Percentiles rank a stretch among this genome's conserved stretches.
These are phyloP conservation scores for Suncus etruscus DNA, from an alignment of 2,113 vertebrate species.

Conservation along the genomic window DNA sequence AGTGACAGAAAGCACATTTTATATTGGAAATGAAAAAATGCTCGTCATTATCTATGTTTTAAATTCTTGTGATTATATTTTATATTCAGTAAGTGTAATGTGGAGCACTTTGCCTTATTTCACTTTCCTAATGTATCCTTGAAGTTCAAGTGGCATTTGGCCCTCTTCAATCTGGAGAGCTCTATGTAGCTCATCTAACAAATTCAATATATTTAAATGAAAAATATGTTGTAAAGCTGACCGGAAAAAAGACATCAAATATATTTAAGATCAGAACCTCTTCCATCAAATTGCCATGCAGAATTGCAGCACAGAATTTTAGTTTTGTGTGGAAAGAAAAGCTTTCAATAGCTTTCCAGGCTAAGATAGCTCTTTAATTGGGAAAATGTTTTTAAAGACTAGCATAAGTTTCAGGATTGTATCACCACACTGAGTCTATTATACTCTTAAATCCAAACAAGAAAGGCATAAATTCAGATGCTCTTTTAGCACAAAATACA, in stretches of 20 bases:
- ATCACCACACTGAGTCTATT: not conserved
- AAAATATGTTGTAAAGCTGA: constrained; percentile 57
- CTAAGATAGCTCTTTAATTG: constrained; percentile 1
- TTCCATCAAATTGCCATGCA: constrained; percentile 40
- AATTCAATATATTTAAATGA: constrained; percentile 66
- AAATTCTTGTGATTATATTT: too few species aligned
- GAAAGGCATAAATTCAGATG: not conserved
- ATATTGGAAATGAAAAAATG: constrained; percentile 32
- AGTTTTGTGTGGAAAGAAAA: constrained; percentile 12
- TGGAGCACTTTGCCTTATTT: not conserved
- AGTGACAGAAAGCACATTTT: not conserved
- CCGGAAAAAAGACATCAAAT: constrained; percentile 46
- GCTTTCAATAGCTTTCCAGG: constrained; percentile 49
- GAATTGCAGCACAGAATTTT: not conserved
- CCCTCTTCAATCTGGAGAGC: constrained; percentile 49
- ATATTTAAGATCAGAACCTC: constrained; percentile 31
- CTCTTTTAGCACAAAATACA: not conserved
- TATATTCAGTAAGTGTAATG: not conserved
- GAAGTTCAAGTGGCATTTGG: constrained; percentile 66
- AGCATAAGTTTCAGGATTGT: not conserved
- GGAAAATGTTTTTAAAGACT: constrained; percentile 17
- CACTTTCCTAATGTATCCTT: constrained; percentile 48
- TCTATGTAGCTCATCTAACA: constrained; percentile 28
- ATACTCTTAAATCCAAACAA: constrained; percentile 23
- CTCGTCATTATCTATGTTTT: constrained; percentile 41